Percentiles rank a stretch among this genome's conserved stretches.
Evolutionary conservation across 2,888 invertebrate species (phyloP).

Genomic region (Drosophila mercatorum): DNA sequence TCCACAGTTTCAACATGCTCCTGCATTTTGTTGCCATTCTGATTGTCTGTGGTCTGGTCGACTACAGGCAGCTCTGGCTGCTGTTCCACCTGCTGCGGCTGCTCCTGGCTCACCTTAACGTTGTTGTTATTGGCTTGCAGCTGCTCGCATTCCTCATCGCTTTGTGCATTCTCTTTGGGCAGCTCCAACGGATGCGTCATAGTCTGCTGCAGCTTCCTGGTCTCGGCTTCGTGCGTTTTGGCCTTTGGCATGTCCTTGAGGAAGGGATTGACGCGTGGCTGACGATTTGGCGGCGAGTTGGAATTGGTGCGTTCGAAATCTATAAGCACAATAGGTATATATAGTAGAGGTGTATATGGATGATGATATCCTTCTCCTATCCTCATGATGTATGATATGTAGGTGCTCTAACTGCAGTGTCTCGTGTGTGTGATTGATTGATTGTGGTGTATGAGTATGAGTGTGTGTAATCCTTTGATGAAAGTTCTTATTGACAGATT

Average conservation of each 20-base stretch:
- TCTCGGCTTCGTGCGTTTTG: constrained; percentile 50
- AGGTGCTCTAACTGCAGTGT: background rate
- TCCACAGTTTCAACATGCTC: constrained; percentile 71
- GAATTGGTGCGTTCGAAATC: constrained; percentile 83
- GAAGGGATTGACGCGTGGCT: constrained; percentile 87
- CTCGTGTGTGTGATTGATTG: background rate
- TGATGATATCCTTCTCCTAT: background rate
- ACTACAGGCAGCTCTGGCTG: constrained; percentile 8
- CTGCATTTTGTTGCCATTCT: constrained; percentile 81
- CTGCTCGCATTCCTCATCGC: constrained; percentile 49
- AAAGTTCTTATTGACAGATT: background rate
- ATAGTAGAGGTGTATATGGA: constrained; percentile 2
- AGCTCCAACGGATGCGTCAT: constrained; percentile 58
- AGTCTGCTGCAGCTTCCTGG: constrained; percentile 54
- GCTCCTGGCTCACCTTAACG: constrained; percentile 19
- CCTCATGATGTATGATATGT: too few relatives aligned
- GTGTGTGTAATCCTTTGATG: background rate
- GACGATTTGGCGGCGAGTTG: constrained; percentile 83
- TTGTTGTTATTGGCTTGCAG: constrained; percentile 53
- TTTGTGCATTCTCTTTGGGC: constrained; percentile 55
- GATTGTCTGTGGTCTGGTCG: constrained; percentile 79
- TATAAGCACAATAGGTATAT: constrained; percentile 23
- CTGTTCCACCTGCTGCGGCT: constrained; percentile 3
- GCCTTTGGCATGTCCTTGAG: constrained; percentile 86
- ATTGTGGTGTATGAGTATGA: background rate